phyloP scores from a whole-genome alignment of 1,140 invertebrate genomes.

The Lordiphosa stackelbergi region DNA sequence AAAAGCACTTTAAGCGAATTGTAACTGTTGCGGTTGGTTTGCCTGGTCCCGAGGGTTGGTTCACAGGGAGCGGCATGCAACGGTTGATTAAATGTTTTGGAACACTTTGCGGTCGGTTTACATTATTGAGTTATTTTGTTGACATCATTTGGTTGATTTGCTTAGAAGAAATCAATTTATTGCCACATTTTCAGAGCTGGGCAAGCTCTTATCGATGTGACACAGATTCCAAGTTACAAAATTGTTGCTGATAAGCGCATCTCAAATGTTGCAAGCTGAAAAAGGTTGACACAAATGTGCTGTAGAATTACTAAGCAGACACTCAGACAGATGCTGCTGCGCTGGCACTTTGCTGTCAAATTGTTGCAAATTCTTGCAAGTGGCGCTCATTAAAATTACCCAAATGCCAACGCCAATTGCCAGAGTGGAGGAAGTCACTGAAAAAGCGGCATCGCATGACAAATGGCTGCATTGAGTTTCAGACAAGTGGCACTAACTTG shows the following conservation, averaged over 20 bases:
- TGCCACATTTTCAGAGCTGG: constrained; percentile 31
- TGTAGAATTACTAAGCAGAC: constrained; percentile 49
- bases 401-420: constrained; percentile 51
- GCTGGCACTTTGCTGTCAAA: constrained; percentile 54
- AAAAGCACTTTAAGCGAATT: constrained; percentile 40
- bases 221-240: constrained; percentile 35
- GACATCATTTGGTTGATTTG: constrained; percentile 47
- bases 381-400: constrained; percentile 60
- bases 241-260: constrained; percentile 34
- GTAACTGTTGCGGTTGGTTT: constrained; percentile 59
- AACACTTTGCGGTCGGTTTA: constrained; percentile 20
- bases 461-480: constrained; percentile 41
- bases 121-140: constrained; percentile 22
- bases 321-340: constrained; percentile 43
- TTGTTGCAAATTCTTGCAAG: constrained; percentile 64
- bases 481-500: constrained; percentile 50
- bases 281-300: constrained; percentile 57
- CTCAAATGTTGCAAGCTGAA: constrained; percentile 37
- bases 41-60: constrained; percentile 9
- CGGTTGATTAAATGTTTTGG: constrained; percentile 30
- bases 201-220: constrained; percentile 46
- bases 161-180: constrained; percentile 39
- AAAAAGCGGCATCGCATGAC: constrained; percentile 55
- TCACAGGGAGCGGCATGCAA: constrained; percentile 24
- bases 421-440: constrained; percentile 13